phyloP scores from a whole-genome alignment of 2,113 vertebrate species.

The Danionella cerebrum region DNA sequence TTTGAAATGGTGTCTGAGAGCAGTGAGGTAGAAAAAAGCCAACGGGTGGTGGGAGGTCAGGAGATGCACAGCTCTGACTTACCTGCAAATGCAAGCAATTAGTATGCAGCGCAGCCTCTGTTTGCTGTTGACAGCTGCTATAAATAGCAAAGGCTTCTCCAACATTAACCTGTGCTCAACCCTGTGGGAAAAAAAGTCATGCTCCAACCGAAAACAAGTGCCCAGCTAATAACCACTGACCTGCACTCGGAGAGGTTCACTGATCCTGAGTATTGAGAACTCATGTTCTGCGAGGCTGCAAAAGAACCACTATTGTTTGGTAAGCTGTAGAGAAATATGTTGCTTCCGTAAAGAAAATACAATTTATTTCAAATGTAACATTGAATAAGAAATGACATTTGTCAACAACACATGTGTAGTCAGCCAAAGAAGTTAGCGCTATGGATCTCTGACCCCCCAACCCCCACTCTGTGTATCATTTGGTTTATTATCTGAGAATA shows the following conservation, averaged over 20 bases:
- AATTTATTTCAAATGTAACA: no score
- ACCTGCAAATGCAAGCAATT: constrained; percentile 55
- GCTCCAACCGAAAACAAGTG: constrained; percentile 8
- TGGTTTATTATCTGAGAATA: no score
- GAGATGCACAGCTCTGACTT: constrained; percentile 35
- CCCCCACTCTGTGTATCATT: no score
- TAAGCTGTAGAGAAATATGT: no score
- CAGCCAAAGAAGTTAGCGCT: no score
- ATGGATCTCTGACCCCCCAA: no score
- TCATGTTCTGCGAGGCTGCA: not conserved
- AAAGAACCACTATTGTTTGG: not conserved
- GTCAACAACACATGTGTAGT: no score
- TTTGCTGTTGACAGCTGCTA: constrained; percentile 54
- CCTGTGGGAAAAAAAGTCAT: constrained; percentile 21
- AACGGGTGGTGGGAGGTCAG: constrained; percentile 39
- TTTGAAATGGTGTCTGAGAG: constrained; percentile 40
- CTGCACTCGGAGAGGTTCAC: constrained; percentile 2
- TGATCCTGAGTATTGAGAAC: not conserved
- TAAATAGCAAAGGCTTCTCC: constrained; percentile 50
- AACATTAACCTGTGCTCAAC: constrained; percentile 48
- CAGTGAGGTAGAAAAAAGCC: constrained; percentile 37
- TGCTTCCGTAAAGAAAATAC: no score
- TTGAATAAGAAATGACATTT: no score
- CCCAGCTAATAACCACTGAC: constrained; percentile 17
- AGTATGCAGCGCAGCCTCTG: constrained; percentile 31